These are phyloP conservation scores for Muscicapa comitata DNA, from an alignment of 2,797 vertebrate species.

Conservation along the genomic window DNA sequence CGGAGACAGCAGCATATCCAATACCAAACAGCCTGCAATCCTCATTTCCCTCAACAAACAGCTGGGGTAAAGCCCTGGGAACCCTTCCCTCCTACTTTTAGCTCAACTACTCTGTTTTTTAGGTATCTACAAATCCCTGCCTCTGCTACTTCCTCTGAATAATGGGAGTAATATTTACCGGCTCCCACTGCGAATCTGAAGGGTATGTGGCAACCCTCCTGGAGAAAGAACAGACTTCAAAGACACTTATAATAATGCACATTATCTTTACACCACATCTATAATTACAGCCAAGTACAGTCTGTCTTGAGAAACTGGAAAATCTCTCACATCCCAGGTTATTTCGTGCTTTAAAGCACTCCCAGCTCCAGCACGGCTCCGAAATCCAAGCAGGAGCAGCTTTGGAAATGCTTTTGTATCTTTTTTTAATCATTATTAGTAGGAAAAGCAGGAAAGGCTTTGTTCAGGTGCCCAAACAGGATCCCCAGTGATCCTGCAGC, in stretches of 20 bases:
- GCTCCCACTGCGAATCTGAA: background rate
- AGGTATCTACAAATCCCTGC: background rate
- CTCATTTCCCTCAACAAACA: rapidly evolving
- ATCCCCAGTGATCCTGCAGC: background rate
- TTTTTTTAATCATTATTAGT: background rate
- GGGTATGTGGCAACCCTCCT: conserved; percentile 5
- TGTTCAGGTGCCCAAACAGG: background rate
- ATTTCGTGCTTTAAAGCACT: background rate
- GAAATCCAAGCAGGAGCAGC: background rate
- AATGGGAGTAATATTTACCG: background rate
- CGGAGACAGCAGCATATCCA: rapidly evolving
- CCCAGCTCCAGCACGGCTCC: background rate
- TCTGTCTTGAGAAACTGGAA: background rate
- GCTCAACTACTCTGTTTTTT: background rate
- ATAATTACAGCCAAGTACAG: conserved; percentile 25
- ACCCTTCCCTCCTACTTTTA: background rate
- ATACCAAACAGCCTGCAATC: rapidly evolving
- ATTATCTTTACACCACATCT: conserved; percentile 21
- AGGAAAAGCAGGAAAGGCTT: background rate
- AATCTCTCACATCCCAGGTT: background rate
- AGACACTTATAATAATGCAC: conserved; percentile 16
- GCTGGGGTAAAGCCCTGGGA: background rate
- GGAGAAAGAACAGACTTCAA: conserved; percentile 35
- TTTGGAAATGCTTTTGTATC: background rate
- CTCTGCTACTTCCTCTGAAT: background rate